These are phyloP conservation scores for Brachypterus glaber DNA, from an alignment of 2,888 invertebrate species.

Conservation along the genomic window DNA sequence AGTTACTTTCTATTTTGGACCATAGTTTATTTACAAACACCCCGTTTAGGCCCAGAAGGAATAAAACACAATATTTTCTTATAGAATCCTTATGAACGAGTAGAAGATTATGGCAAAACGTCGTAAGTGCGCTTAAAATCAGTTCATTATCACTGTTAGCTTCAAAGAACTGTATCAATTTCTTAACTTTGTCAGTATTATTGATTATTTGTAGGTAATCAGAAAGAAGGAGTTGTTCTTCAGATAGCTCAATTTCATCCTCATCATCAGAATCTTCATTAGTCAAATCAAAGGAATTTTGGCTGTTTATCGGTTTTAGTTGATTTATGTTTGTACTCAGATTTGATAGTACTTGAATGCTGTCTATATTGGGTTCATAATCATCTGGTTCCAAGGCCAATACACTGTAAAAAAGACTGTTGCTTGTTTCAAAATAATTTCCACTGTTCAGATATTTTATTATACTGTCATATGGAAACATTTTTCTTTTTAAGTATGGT, in stretches of 20 bases:
- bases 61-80: slow-evolving; percentile 57
- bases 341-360: slow-evolving; percentile 50
- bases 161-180: slow-evolving; percentile 44
- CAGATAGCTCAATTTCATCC: slow-evolving; percentile 43
- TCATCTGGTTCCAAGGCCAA: slow-evolving; percentile 56
- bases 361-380: slow-evolving; percentile 45
- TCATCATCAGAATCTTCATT: slow-evolving; percentile 52
- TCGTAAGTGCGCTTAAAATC: slow-evolving; percentile 32
- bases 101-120: slow-evolving; percentile 75
- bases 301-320: slow-evolving; percentile 30
- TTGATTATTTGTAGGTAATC: slow-evolving; percentile 37
- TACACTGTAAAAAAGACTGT: slow-evolving; percentile 56
- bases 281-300: slow-evolving; percentile 40
- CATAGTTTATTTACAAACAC: slow-evolving; percentile 36
- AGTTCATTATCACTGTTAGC: slow-evolving; percentile 33
- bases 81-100: slow-evolving; percentile 72
- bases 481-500: slow-evolving; percentile 52
- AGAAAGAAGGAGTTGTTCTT: slow-evolving; percentile 31
- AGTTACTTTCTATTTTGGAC: slow-evolving; percentile 29
- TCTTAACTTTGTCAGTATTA: slow-evolving; percentile 37
- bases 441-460: slow-evolving; percentile 34
- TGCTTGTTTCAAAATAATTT: slow-evolving; percentile 40
- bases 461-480: slow-evolving; percentile 44
- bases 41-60: slow-evolving; percentile 36
- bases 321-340: slow-evolving; percentile 37